Percentiles rank a stretch among this genome's conserved stretches.
Evolutionary conservation across 2,113 vertebrate species (phyloP).

Genomic region (Melanocharis versteri): DNA sequence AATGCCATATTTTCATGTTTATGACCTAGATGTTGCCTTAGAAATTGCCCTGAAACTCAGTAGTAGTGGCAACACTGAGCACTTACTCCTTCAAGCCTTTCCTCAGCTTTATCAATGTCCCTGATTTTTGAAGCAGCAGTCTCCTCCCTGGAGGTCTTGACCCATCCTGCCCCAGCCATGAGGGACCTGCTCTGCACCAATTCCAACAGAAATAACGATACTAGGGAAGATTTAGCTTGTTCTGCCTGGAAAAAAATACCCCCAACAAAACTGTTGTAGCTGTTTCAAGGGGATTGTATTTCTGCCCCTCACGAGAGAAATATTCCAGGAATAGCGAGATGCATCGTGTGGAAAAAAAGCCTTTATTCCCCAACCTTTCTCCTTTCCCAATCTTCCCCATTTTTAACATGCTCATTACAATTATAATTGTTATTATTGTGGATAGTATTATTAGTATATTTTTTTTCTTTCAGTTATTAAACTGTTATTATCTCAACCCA

Average conservation of each 20-base stretch:
- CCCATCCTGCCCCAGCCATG: not conserved
- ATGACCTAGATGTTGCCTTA: not conserved
- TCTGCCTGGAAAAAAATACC: not conserved
- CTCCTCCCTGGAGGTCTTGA: not conserved
- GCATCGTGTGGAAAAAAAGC: not conserved
- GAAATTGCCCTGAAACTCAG: not conserved
- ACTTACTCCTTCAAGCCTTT: not conserved
- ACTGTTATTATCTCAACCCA: not conserved
- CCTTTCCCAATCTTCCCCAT: not conserved
- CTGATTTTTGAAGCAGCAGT: not conserved
- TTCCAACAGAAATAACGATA: not conserved
- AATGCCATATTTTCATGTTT: not conserved
- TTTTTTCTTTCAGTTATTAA: not conserved
- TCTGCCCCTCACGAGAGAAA: not conserved
- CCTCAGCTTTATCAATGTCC: not conserved
- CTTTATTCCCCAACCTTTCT: not conserved
- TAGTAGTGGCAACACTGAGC: not conserved
- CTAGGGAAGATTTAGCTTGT: not conserved
- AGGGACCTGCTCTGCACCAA: not conserved
- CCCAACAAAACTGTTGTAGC: not conserved
- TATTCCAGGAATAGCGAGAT: not conserved
- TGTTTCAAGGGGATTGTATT: not conserved
- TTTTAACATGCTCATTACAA: not conserved
- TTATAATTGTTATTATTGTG: not conserved
- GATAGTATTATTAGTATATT: not conserved